Evolutionary conservation across 1,140 invertebrate genomes (phyloP).

Genomic region (Choristoneura fumiferana): DNA sequence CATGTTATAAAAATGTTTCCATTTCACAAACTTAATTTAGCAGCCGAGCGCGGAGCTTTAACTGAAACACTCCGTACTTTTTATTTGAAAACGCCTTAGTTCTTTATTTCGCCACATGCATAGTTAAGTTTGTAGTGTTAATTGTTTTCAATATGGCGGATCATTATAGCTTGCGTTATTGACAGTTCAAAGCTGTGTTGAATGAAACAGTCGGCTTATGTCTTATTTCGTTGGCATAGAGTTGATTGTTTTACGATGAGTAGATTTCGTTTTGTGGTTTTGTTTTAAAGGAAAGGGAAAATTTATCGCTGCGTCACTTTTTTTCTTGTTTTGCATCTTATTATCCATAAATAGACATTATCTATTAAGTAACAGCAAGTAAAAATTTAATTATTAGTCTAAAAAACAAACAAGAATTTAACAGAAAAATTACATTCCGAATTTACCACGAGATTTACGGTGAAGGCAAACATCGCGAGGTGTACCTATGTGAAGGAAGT

Average conservation of each 20-base stretch:
- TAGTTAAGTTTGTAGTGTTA: conserved; percentile 1
- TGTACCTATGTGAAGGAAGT: too few relatives aligned
- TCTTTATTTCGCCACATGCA: background rate
- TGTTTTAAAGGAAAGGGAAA: background rate
- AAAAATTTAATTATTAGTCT: too few relatives aligned
- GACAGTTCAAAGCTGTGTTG: background rate
- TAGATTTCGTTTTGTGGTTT: background rate
- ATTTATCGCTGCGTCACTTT: background rate
- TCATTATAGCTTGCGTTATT: background rate
- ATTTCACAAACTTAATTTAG: background rate
- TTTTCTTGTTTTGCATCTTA: background rate
- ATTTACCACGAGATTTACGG: too few relatives aligned
- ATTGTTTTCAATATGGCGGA: background rate
- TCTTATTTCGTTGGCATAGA: too few relatives aligned
- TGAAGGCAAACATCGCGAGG: too few relatives aligned
- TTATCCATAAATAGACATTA: too few relatives aligned
- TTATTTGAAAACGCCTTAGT: background rate
- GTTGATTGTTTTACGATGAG: background rate
- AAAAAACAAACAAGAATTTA: too few relatives aligned
- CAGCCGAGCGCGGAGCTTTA: background rate
- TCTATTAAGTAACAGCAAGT: too few relatives aligned
- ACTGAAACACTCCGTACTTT: background rate
- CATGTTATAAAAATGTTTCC: too few relatives aligned
- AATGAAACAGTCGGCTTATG: too few relatives aligned
- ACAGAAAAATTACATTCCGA: too few relatives aligned